A percentile compares a stretch with the other conserved stretches of the same genome.
Evolutionary conservation across 1,140 invertebrate genomes (phyloP).

Genomic region (Aphidius ervi): DNA sequence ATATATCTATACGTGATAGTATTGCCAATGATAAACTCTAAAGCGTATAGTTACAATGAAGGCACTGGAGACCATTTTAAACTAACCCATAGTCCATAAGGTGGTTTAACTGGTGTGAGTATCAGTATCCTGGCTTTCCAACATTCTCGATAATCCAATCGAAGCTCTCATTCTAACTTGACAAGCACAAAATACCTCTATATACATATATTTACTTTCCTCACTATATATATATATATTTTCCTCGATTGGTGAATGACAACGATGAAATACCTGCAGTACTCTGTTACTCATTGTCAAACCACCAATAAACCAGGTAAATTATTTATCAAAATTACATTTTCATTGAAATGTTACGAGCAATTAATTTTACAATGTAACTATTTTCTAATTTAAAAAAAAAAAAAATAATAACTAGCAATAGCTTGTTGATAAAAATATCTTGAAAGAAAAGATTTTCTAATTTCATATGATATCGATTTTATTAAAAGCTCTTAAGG

Average conservation of each 20-base stretch:
- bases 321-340: too few species aligned
- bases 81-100: background rate
- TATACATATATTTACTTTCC: too few species aligned
- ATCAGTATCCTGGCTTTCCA: slow-evolving; percentile 19
- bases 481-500: slow-evolving; percentile 5
- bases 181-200: slow-evolving; percentile 29
- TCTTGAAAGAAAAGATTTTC: too few species aligned
- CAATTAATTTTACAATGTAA: too few species aligned
- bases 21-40: slow-evolving; percentile 3
- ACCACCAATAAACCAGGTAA: too few species aligned
- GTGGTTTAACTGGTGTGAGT: slow-evolving; percentile 7
- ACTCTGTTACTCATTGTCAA: background rate
- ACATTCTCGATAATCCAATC: slow-evolving; percentile 51
- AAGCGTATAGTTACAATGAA: slow-evolving; percentile 25
- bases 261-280: slow-evolving; percentile 34
- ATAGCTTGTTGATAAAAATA: too few species aligned
- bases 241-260: slow-evolving; percentile 34
- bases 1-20: too few species aligned
- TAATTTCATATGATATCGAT: background rate
- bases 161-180: slow-evolving; percentile 53
- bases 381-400: too few species aligned
- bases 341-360: too few species aligned
- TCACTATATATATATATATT: too few species aligned
- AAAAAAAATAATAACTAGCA: background rate
- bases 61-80: slow-evolving; percentile 36